Evolutionary conservation across 2,888 invertebrate species (phyloP).

Genomic region (Dolomedes plantarius): DNA sequence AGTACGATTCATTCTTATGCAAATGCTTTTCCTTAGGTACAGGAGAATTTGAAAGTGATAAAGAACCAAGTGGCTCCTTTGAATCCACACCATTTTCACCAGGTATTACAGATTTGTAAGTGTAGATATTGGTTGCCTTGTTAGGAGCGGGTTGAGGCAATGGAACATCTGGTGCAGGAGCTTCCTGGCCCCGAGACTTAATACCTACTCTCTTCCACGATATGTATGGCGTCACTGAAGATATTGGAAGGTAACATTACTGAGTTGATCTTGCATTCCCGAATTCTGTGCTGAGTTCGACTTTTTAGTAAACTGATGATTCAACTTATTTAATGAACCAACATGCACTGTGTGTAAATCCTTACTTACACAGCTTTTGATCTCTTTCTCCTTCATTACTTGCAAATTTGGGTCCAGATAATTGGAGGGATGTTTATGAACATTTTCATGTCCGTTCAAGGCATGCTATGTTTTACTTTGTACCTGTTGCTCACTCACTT

Average conservation of each 20-base stretch:
- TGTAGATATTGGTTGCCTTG: background rate
- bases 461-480: conserved; percentile 9
- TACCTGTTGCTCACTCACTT: background rate
- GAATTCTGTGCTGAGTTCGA: background rate
- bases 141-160: background rate
- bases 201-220: conserved; percentile 17
- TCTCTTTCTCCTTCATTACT: background rate
- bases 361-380: background rate
- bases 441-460: background rate
- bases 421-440: background rate
- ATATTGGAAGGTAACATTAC: no score
- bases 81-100: background rate
- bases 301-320: conserved; percentile 11
- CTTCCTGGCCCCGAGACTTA: no score
- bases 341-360: background rate
- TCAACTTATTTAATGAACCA: background rate
- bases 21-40: no score
- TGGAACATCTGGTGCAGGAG: background rate
- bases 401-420: background rate
- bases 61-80: background rate
- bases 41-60: background rate
- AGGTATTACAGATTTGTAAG: background rate
- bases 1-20: conserved; percentile 17
- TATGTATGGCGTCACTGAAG: conserved; percentile 12
- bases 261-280: background rate